phyloP scores from a whole-genome alignment of 2,113 vertebrate species.

The Hiodon alosoides region DNA sequence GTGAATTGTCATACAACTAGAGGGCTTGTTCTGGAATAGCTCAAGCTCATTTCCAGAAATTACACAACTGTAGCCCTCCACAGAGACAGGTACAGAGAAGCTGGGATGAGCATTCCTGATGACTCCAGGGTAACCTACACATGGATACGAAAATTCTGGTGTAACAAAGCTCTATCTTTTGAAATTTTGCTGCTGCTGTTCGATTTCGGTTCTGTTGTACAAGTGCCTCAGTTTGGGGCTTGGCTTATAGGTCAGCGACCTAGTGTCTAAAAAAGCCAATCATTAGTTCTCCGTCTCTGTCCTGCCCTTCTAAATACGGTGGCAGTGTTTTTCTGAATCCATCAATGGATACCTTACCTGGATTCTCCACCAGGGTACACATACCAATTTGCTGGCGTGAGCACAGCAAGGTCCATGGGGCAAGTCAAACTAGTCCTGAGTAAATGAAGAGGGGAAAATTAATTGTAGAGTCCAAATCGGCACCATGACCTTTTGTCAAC shows the following conservation, averaged over 20 bases:
- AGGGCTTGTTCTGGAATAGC: constrained; percentile 3
- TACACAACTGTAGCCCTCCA: neutral
- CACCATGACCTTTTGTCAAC: constrained; percentile 1
- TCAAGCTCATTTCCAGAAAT: constrained; percentile 10
- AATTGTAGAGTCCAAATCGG: neutral
- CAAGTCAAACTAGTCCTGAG: too few species aligned
- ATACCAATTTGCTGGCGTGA: too few species aligned
- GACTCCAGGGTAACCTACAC: too few species aligned
- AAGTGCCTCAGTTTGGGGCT: neutral
- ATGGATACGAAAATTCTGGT: neutral
- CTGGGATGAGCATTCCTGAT: too few species aligned
- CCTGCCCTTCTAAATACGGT: neutral
- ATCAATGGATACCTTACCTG: neutral
- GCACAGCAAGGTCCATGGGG: too few species aligned
- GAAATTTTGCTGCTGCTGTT: neutral
- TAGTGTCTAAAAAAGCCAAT: constrained; percentile 8
- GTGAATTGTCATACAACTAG: constrained; percentile 9
- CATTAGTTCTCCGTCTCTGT: constrained; percentile 1
- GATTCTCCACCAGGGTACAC: too few species aligned
- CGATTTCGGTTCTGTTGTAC: neutral
- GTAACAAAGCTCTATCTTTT: neutral
- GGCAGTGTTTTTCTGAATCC: too few species aligned
- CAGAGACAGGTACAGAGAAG: too few species aligned
- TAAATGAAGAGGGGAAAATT: too few species aligned
- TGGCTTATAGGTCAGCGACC: neutral